Evolutionary conservation across 1,140 invertebrate genomes (phyloP), one percentile per base, ranked within the genome.

Genomic region (Platyscapa corneri): DNA sequence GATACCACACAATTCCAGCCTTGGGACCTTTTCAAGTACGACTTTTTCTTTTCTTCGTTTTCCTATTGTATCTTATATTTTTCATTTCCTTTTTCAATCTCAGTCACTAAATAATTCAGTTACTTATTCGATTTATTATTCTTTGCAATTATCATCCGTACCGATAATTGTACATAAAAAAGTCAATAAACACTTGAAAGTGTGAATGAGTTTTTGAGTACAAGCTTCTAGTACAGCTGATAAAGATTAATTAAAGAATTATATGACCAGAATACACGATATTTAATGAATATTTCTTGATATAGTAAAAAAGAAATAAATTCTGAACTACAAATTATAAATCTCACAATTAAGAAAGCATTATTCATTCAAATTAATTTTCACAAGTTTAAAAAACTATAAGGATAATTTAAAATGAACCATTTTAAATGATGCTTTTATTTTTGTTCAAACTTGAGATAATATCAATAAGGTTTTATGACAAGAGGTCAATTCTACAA

Each of bases 1-100:
- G 89, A 90, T 65, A 81, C 87, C n/a, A 79, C 86, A n/a, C 87
- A 89, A 27, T 89, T 90, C 39, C 83, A 89, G 70, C 87, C 88
- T 18, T 90, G 89, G 89, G 87, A 89, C 46, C 85, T 89, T 27
- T 90, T 90, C 85, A 90, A 89, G 89, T 90, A 88, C 74, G 88
- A 42, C 2, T 46, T 20, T 27, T 27, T 7, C 56, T 27, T 3
- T 7, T 27, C 1, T 27, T 7, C 42, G 12, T 12, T 46, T 46
- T n/a, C n/a, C n/a, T n/a, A n/a, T n/a, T n/a, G n/a, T n/a, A n/a
- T n/a, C n/a, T n/a, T n/a, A n/a, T n/a, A n/a, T n/a, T n/a, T n/a
- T n/a, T n/a, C n/a, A n/a, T n/a, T n/a, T 53, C 18, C 49, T 53
- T 53, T 53, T 53, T 53, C 49, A 16, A 53, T 53, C 18, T 14